Conservation (phyloP, 2,888 invertebrate species). For the Entomobrya proxima region DNA sequence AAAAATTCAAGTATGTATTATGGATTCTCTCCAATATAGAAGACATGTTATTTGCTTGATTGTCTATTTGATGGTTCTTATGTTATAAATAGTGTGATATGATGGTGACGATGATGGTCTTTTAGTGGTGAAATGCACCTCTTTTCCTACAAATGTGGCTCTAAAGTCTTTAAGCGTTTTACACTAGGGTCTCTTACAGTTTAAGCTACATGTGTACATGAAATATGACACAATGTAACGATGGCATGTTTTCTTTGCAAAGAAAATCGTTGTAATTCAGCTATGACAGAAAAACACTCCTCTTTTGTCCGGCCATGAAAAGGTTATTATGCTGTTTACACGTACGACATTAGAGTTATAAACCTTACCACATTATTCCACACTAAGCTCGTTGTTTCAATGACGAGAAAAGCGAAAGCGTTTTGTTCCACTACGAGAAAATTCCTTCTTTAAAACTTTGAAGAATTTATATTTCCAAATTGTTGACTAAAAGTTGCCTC, state of each 20-base stretch:
- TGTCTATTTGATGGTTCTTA: constrained; percentile 17
- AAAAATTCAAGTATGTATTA: neutral
- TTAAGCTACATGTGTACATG: constrained; percentile 28
- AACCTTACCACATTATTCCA: too few relatives aligned
- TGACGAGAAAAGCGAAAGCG: neutral
- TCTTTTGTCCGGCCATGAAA: constrained; percentile 56
- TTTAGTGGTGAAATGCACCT: constrained; percentile 46
- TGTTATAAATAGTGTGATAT: constrained; percentile 30
- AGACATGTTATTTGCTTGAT: constrained; percentile 4
- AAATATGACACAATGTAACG: constrained; percentile 57
- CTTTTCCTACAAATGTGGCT: constrained; percentile 43
- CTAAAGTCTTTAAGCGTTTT: constrained; percentile 6
- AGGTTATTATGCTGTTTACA: constrained; percentile 36
- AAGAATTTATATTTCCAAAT: constrained; percentile 30
- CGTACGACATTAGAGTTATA: neutral
- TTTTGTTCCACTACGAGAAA: neutral
- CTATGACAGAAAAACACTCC: constrained; percentile 62
- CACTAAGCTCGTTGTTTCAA: too few relatives aligned
- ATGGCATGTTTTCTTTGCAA: constrained; percentile 58
- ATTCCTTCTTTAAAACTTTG: neutral
- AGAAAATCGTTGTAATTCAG: constrained; percentile 55
- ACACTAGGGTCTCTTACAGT: too few relatives aligned
- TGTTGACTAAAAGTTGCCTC: constrained; percentile 18
- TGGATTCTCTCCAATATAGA: neutral
- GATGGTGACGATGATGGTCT: constrained; percentile 53